phyloP scores from a whole-genome alignment of 2,113 vertebrate species.

The Tragulus kanchil region DNA sequence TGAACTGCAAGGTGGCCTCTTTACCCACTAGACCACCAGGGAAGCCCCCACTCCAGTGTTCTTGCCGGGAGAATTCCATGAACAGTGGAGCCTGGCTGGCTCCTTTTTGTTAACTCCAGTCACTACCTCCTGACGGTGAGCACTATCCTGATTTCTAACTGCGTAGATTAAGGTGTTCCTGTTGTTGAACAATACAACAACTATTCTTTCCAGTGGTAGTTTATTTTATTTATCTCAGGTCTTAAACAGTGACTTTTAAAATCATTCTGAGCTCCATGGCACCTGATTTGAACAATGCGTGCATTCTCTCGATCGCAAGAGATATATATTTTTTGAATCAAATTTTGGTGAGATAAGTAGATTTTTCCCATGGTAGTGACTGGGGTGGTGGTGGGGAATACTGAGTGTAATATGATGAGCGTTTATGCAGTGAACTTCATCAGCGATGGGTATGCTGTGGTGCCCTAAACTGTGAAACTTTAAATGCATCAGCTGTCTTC shows the following conservation, averaged over 20 bases:
- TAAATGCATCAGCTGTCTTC: not conserved
- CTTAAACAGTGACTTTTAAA: not conserved
- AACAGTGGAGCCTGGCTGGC: too few species aligned
- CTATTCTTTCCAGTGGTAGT: not conserved
- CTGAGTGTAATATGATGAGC: not conserved
- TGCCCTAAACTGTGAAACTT: not conserved
- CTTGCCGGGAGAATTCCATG: too few species aligned
- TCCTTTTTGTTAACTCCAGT: too few species aligned
- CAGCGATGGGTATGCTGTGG: fast-evolving
- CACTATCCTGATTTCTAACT: not conserved
- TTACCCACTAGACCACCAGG: too few species aligned
- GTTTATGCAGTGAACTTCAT: not conserved
- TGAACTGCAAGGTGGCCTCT: too few species aligned
- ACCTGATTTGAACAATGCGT: not conserved
- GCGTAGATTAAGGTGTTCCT: not conserved
- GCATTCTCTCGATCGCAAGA: not conserved
- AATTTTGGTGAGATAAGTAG: not conserved
- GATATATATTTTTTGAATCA: not conserved
- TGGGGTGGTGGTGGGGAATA: not conserved
- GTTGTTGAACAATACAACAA: not conserved
- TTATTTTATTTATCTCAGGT: not conserved
- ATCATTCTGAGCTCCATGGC: not conserved
- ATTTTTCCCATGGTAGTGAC: not conserved
- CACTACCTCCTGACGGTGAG: fast-evolving
- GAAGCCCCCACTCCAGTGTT: too few species aligned